Evolutionary conservation across 1,140 invertebrate species (phyloP), one percentile per base, ranked within the genome.

Genomic region (Drosophila kurseongensis): DNA sequence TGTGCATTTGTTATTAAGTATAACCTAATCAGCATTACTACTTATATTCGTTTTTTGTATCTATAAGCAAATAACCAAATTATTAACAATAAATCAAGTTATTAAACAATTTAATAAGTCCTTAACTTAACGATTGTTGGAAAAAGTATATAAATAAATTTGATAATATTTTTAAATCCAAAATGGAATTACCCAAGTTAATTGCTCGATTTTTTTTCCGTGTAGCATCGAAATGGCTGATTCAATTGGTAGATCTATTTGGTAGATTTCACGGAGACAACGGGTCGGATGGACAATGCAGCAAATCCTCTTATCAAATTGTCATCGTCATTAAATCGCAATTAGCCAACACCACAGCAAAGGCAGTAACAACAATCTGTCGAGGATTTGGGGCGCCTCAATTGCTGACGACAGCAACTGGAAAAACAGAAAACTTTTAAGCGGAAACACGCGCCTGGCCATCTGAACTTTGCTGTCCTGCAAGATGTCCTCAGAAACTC

Each of bases 291-390:
- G 54, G 55, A 14, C 56, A 23, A 41, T 58, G 55, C 60, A 62
- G 54, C 80, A 69, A 61, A 71, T 78, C 44, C 59, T 65, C 50
- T 78, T 74, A 63, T 78, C 80, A 83, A 83, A 76, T 83, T 80
- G 80, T 84, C 75, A 75, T 72, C 27, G 76, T 72, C 80, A 83
- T 83, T 83, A 84, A 84, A 84, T 83, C 76, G 61, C 80, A 83
- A 83, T 83, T 83, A 83, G 80, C 78, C 65, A 38, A 27, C 52
- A 44, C 56, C 42, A 61, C 40, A 51, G 60, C 27, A 38, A 51
- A 16, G 57, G 50, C 50, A 71, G 57, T 56, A 78, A 65, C 72
- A 69, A 45, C 75, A 65, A 78, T 66, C 63, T 78, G 74, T 69
- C 67, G 66, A 72, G 66, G 66, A 71, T 72, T 72, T 71, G 10